These are phyloP conservation scores for Dysidea cf. avara DNA, from an alignment of 37 sponge, comb jelly and placozoan genomes.

Conservation along the genomic window DNA sequence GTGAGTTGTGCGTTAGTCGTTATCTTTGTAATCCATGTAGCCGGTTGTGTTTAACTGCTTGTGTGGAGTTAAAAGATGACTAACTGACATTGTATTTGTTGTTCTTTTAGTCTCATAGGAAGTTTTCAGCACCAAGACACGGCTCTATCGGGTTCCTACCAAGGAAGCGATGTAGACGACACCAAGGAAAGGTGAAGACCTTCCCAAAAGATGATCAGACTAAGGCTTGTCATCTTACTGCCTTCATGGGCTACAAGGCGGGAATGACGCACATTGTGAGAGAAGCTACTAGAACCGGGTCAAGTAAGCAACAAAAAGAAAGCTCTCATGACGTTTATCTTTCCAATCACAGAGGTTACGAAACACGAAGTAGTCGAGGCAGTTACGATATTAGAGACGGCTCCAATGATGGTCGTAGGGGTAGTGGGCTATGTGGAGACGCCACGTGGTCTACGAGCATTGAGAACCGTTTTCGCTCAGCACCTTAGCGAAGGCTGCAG, in stretches of 20 bases:
- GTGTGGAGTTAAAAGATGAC: too few relatives aligned
- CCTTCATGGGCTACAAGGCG: constrained; percentile 99
- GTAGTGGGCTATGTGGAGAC: constrained; percentile 98
- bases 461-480: constrained; percentile 96
- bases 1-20: constrained; percentile 8
- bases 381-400: constrained; percentile 96
- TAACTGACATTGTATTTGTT: not conserved
- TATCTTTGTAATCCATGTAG: not conserved
- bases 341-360: constrained; percentile 60
- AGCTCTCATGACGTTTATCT: not conserved
- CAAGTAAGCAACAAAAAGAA: constrained; percentile 67
- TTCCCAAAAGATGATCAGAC: constrained; percentile 96
- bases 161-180: constrained; percentile 88
- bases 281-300: constrained; percentile 87
- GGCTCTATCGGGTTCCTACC: constrained; percentile 98
- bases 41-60: not conserved
- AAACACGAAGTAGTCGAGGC: constrained; percentile 98
- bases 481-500: constrained; percentile 96
- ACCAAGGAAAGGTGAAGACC: constrained; percentile 97
- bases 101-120: constrained; percentile 92
- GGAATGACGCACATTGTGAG: constrained; percentile 99
- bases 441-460: constrained; percentile 90
- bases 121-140: constrained; percentile 98
- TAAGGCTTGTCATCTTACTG: constrained; percentile 95
- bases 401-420: constrained; percentile 95